These are phyloP conservation scores for Epinephelus malabaricus DNA, from an alignment of 2,797 vertebrate genomes.

Conservation along the genomic window DNA sequence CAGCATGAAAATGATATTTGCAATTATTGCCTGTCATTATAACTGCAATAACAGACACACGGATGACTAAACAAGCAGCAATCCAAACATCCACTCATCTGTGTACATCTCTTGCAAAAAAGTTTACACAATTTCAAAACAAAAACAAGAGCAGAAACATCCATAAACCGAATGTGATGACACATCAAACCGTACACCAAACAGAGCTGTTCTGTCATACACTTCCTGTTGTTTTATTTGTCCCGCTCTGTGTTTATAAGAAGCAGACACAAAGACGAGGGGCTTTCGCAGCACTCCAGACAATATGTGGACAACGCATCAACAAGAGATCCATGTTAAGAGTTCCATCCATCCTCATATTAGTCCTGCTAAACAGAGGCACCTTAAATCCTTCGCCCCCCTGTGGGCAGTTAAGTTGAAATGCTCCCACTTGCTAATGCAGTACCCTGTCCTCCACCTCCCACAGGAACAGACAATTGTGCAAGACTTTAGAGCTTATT, in stretches of 20 bases:
- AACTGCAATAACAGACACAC: slow-evolving; percentile 82
- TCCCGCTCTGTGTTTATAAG: slow-evolving; percentile 73
- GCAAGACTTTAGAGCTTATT: not conserved
- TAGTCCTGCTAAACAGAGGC: slow-evolving; percentile 1
- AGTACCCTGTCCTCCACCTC: slow-evolving; percentile 20
- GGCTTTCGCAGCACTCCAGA: slow-evolving; percentile 33
- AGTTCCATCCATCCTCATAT: slow-evolving; percentile 25
- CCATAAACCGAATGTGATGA: slow-evolving; percentile 81
- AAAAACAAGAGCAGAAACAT: slow-evolving; percentile 83
- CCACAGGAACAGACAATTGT: slow-evolving; percentile 20
- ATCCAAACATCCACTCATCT: slow-evolving; percentile 86
- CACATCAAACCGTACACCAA: slow-evolving; percentile 83
- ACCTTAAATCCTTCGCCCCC: slow-evolving; percentile 31
- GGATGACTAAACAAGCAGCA: slow-evolving; percentile 83
- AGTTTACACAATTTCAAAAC: slow-evolving; percentile 87
- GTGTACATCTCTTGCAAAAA: slow-evolving; percentile 85
- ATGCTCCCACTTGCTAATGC: slow-evolving; percentile 37
- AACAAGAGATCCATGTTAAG: slow-evolving; percentile 40
- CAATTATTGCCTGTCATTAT: slow-evolving; percentile 82
- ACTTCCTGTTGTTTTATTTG: slow-evolving; percentile 86
- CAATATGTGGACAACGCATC: slow-evolving; percentile 49
- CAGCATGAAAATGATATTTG: slow-evolving; percentile 75
- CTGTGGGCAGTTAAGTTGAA: slow-evolving; percentile 32
- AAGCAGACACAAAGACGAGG: slow-evolving; percentile 77
- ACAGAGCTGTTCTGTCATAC: slow-evolving; percentile 79